Evolutionary conservation across 2,797 vertebrate genomes (phyloP).

Genomic region (Bucorvus abyssinicus): DNA sequence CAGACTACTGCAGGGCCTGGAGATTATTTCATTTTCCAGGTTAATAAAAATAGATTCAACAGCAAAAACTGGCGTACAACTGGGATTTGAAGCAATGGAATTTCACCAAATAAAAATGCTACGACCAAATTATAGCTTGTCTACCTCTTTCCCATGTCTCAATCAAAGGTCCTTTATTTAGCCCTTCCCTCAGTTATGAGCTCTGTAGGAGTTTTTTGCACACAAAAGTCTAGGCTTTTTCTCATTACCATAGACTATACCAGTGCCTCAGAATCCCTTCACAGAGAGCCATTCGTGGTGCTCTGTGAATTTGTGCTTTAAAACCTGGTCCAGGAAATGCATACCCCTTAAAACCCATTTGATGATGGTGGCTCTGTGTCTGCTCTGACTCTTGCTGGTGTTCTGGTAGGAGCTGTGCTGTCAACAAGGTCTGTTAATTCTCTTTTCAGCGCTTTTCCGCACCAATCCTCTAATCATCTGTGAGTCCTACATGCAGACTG

Average conservation of each 20-base stretch:
- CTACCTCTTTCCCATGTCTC: constrained; percentile 22
- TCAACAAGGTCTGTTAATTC: not conserved
- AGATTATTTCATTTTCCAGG: not conserved
- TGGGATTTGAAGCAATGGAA: not conserved
- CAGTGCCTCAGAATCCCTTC: not conserved
- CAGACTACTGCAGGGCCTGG: not conserved
- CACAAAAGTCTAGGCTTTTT: not conserved
- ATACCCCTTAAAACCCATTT: not conserved
- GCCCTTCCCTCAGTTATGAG: not conserved
- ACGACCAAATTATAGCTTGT: not conserved
- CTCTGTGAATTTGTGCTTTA: not conserved
- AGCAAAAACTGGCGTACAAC: not conserved
- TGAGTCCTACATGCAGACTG: not conserved
- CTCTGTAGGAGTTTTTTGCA: not conserved
- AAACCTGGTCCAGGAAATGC: not conserved
- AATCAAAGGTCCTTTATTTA: constrained; percentile 35
- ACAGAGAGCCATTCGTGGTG: not conserved
- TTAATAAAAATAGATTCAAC: constrained; percentile 41
- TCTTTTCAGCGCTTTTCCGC: not conserved
- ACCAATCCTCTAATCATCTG: not conserved
- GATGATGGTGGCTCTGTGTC: not conserved
- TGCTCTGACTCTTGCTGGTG: not conserved
- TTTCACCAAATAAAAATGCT: constrained; percentile 8
- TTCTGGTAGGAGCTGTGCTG: not conserved
- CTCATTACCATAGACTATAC: not conserved